A percentile compares a stretch with the other conserved stretches of the same genome.
These are phyloP conservation scores for Aleiodes leptofemur DNA, from an alignment of 2,888 invertebrate species.

Conservation along the genomic window DNA sequence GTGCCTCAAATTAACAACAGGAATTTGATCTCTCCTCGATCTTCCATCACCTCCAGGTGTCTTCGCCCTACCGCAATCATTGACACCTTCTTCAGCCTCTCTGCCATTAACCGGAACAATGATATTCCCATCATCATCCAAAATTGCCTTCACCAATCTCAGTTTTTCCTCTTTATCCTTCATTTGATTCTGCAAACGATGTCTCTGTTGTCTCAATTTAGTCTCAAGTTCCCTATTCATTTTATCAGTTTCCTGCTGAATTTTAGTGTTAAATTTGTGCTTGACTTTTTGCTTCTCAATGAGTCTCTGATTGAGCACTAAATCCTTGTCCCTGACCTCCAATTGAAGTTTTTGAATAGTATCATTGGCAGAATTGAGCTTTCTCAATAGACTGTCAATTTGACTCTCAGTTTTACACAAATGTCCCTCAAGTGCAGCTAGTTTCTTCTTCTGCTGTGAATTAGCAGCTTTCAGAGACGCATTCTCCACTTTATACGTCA, in stretches of 20 bases:
- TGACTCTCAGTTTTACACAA: conserved; percentile 81
- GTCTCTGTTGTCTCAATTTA: conserved; percentile 79
- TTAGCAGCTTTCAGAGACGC: conserved; percentile 81
- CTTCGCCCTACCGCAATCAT: conserved; percentile 50
- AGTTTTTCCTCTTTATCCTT: conserved; percentile 80
- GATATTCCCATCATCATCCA: conserved; percentile 75
- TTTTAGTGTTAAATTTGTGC: conserved; percentile 75
- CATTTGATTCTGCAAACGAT: conserved; percentile 78
- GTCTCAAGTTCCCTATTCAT: conserved; percentile 83
- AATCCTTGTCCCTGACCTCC: conserved; percentile 77
- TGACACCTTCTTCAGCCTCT: conserved; percentile 54
- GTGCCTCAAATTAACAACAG: conserved; percentile 84
- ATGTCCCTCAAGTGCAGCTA: conserved; percentile 81
- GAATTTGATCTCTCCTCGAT: conserved; percentile 76
- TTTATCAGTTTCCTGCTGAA: conserved; percentile 86
- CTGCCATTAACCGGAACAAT: conserved; percentile 46
- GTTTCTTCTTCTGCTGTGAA: conserved; percentile 82
- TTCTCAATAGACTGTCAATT: conserved; percentile 79
- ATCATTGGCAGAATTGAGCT: conserved; percentile 81
- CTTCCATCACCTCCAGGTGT: conserved; percentile 59
- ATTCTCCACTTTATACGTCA: conserved; percentile 82
- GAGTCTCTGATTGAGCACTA: conserved; percentile 75
- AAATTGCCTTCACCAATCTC: conserved; percentile 79
- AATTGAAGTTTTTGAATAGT: conserved; percentile 80
- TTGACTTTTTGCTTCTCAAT: conserved; percentile 77